Evolutionary conservation across 53 echinoderm and acorn worm species (phyloP).

Genomic region (Paelopatides confundens): DNA sequence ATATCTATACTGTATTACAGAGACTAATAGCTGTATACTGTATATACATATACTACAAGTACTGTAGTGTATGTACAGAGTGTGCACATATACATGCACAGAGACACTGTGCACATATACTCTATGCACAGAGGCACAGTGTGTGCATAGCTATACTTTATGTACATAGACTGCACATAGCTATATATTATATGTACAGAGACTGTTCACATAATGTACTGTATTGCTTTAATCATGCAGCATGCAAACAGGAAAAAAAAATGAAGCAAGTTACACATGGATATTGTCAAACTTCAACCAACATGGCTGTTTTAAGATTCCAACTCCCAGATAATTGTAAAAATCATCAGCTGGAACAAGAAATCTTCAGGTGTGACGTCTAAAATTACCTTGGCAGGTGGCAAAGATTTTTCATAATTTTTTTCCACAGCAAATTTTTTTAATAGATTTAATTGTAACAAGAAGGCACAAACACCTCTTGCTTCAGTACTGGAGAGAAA

Average conservation of each 20-base stretch:
- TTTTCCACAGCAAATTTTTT: background rate
- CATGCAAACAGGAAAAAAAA: background rate
- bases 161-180: too few species aligned
- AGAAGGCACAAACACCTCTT: background rate
- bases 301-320: background rate
- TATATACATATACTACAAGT: too few species aligned
- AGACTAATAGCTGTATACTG: too few species aligned
- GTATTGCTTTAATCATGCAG: too few species aligned
- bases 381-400: background rate
- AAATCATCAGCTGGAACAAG: constrained; percentile 11
- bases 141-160: too few species aligned
- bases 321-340: background rate
- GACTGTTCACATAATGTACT: too few species aligned
- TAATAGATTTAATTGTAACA: constrained; percentile 4
- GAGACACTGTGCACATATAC: too few species aligned
- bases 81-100: too few species aligned
- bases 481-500: background rate
- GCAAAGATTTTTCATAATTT: constrained; percentile 30
- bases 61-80: too few species aligned
- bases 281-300: constrained; percentile 11
- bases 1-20: too few species aligned
- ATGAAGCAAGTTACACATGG: background rate
- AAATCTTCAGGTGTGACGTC: constrained; percentile 30
- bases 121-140: too few species aligned
- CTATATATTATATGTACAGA: too few species aligned